Conservation (phyloP, 2,113 vertebrate species). For the Leptobrachium ailaonicum region DNA sequence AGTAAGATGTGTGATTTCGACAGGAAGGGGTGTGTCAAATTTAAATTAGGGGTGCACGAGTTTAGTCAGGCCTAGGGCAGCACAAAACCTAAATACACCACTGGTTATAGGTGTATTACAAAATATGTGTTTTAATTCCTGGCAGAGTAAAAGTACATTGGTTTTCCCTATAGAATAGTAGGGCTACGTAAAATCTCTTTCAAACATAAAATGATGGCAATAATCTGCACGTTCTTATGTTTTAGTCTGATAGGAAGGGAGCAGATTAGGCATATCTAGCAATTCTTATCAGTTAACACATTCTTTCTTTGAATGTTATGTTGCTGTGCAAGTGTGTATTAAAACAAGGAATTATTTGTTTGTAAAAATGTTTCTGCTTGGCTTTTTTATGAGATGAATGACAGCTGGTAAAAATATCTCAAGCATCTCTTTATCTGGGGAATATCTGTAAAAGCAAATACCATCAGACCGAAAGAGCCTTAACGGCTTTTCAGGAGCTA, state of each 20-base stretch:
- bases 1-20: no score
- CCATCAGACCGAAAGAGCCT: conserved; percentile 17
- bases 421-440: conserved; percentile 29
- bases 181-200: no score
- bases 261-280: not conserved
- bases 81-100: no score
- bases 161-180: no score
- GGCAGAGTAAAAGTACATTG: no score
- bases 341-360: not conserved
- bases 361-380: not conserved
- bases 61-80: no score
- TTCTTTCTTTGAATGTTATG: not conserved
- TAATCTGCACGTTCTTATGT: no score
- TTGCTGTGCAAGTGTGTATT: not conserved
- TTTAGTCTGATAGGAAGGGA: not conserved
- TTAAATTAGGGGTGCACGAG: no score
- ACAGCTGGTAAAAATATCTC: conserved; percentile 17
- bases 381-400: not conserved
- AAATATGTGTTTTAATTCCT: no score
- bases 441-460: conserved; percentile 37
- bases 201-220: no score
- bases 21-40: no score
- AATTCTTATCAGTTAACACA: not conserved
- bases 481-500: conserved; percentile 27
- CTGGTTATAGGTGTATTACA: no score